Base-by-base conservation (phyloP, 1,140 invertebrate genomes). In the Ceratosolen solmsi region DNA sequence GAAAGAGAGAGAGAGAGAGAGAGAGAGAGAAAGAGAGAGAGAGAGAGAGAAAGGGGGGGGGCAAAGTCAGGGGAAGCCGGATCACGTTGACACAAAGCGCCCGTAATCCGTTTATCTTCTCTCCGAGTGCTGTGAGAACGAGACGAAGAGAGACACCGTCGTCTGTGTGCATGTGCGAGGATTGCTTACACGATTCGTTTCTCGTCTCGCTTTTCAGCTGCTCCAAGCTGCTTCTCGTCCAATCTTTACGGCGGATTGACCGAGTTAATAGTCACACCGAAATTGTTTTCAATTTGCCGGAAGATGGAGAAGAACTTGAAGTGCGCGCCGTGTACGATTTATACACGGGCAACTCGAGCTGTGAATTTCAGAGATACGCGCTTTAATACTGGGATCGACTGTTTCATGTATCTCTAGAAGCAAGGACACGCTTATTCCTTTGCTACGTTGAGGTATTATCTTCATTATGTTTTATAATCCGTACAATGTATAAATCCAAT, bases 61-160 rank as follows among this genome's bases (percentile, higher is more conserved):
- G 46, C 49, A 73, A n/a, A n/a, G n/a, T n/a, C n/a, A n/a, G 25
- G 71, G 60, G 71, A 80, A 56, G 46, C 85, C 87, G 90, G 89
- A 90, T 91, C 89, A 89, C 86, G 87, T 89, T 89, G 90, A 90
- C 88, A 89, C 89, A 89, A 88, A 90, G 87, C 89, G 87, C 79
- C 86, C 88, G 87, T 89, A 89, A 89, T 89, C 87, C 87, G 90
- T 91, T 91, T 91, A 91, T 91, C 90, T 90, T 88, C 89, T 90
- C 88, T 89, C 88, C 85, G 89, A 87, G 80, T 87, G 88, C 54
- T 51, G 49, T 30, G 71, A 73, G 70, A 71, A 71, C 2, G 71
- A 73, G 71, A 49, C 71, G 46, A 9, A 33, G 71, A 49, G 25
- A 41, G 22, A 5, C 15, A 33, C n/a, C 49, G 33, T 36, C 30